phyloP scores from a whole-genome alignment of 2,113 vertebrate species.

The Meleagris gallopavo region DNA sequence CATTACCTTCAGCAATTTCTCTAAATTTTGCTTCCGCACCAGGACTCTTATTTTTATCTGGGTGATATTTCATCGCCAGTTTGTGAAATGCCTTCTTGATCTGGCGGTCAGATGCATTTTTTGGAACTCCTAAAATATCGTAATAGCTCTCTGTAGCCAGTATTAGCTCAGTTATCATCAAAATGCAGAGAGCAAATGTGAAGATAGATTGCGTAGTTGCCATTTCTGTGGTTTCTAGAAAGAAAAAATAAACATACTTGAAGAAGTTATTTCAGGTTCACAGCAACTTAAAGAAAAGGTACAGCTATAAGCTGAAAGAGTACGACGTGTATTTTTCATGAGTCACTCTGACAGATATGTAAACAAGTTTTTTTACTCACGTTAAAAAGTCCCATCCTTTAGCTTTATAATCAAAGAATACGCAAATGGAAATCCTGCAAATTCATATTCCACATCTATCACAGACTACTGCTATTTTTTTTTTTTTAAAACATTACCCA shows the following conservation, averaged over 20 bases:
- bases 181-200: conserved; percentile 88
- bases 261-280: neutral
- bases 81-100: conserved; percentile 98
- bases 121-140: conserved; percentile 92
- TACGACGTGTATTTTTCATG: neutral
- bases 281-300: neutral
- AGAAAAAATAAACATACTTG: neutral
- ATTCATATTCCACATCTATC: neutral
- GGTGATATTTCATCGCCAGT: conserved; percentile 94
- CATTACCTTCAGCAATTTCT: conserved; percentile 94
- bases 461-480: neutral
- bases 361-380: rapidly evolving
- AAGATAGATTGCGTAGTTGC: conserved; percentile 88
- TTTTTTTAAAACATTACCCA: neutral
- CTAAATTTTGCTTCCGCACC: conserved; percentile 93
- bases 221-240: conserved; percentile 82
- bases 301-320: neutral
- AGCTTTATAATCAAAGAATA: neutral
- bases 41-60: conserved; percentile 94
- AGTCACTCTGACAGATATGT: neutral
- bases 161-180: conserved; percentile 95
- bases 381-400: neutral
- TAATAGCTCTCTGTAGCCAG: conserved; percentile 93
- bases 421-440: neutral
- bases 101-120: conserved; percentile 91